Conservation (phyloP, 2,113 vertebrate genomes). For the Pomatorhinus ruficollis region DNA sequence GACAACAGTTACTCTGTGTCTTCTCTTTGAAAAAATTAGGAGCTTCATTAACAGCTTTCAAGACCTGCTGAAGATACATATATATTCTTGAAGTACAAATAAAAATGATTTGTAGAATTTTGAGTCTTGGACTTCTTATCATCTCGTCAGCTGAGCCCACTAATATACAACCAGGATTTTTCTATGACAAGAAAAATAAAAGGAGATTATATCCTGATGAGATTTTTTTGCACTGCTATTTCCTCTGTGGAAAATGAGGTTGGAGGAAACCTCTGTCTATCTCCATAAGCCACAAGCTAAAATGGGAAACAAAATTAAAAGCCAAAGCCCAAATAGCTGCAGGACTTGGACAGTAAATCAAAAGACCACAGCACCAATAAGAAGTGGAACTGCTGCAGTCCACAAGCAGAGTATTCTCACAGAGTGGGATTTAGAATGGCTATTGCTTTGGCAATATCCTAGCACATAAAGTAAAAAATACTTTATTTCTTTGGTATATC, state of each 20-base stretch:
- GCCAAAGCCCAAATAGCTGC: background rate
- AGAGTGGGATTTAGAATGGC: background rate
- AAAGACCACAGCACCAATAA: background rate
- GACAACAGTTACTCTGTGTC: background rate
- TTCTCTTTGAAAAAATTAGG: background rate
- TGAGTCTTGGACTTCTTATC: background rate
- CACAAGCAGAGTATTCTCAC: background rate
- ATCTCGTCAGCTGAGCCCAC: background rate
- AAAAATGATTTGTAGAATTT: background rate
- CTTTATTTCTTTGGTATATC: background rate
- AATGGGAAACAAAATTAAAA: constrained; percentile 17
- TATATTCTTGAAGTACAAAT: background rate
- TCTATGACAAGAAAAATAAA: constrained; percentile 28
- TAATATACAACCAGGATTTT: background rate
- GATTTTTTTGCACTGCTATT: constrained; percentile 18
- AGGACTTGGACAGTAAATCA: background rate
- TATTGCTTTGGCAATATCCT: background rate
- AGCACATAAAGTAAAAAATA: background rate
- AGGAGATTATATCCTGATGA: background rate
- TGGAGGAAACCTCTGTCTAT: constrained; percentile 11
- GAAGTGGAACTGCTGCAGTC: background rate
- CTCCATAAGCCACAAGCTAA: background rate
- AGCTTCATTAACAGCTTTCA: background rate
- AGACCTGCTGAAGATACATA: background rate
- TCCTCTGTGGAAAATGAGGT: constrained; percentile 38